Base-by-base conservation (phyloP, 2,797 vertebrate genomes). In the Simalia tracyae region DNA sequence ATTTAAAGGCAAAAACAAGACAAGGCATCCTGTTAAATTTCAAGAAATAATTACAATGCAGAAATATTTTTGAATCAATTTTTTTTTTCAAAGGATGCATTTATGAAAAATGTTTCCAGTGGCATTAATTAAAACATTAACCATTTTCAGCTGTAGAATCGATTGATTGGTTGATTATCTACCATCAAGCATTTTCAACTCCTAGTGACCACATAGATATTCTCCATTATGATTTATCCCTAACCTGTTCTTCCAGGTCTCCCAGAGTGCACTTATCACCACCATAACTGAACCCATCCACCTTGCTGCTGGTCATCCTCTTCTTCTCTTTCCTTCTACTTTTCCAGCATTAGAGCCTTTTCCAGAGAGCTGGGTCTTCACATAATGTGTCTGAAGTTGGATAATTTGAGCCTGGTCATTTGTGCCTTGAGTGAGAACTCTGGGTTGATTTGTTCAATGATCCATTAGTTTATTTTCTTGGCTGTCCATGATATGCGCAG, bases 1-100 rank as follows among this genome's bases (percentile, higher is more conserved):
- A 7, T 91, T 93, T 87, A 26, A 81, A 11, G 68, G 19, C 22
- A 87, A 54, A 60, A 92, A 91, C 68, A 64, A 88, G 84, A 76
- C 86, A 66, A 66, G 64, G 12, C 28, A 66, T 66, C 64, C 64
- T n/a, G 28, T 66, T 66, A 86, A 31, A 46, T 66, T 66, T 64
- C 26, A 50, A 24, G 2, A 88, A 6, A 66, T 9, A 46, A 6
- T 50, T 66, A 28, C 6, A 8, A 15, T 88, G 24, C 60, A 46
- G 42, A 22, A 64, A 64, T 9, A 42, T 64, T 88, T 42, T 26
- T 85, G 26, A 56, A 88, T 61, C 5, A 87, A 56, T n/a, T 86
- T 86, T 59, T 86, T 59, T 3, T 0, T n/a, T 28, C 26, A 86
- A 57, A 60, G 19, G 4, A 42, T 61, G 11, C 28, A 19, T 61